Conservation (phyloP, 2,888 invertebrate genomes). For the Capitulum mitella region DNA sequence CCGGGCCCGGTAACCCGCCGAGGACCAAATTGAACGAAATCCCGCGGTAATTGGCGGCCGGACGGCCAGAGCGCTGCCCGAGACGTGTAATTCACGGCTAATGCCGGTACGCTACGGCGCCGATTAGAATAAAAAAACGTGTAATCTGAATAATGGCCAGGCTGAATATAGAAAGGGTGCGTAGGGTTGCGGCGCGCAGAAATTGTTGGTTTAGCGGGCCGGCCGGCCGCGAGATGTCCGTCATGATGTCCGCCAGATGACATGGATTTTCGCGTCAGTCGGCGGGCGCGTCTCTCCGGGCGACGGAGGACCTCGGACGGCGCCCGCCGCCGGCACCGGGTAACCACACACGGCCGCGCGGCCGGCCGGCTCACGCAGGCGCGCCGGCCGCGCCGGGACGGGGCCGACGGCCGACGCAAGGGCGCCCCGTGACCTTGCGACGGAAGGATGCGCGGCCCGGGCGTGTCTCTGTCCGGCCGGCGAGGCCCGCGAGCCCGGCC, state of each 20-base stretch:
- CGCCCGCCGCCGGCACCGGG: not conserved
- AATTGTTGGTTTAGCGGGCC: slow-evolving; percentile 19
- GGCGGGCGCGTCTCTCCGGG: not conserved
- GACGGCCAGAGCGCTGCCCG: not conserved
- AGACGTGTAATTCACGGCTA: slow-evolving; percentile 11
- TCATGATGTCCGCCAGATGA: not conserved
- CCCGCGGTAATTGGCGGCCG: not conserved
- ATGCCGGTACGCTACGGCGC: slow-evolving; percentile 1
- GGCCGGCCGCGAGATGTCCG: not conserved
- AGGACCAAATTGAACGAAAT: slow-evolving; percentile 10
- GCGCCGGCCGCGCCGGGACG: no score
- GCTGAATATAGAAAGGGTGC: slow-evolving; percentile 21
- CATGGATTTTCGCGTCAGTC: slow-evolving; percentile 1
- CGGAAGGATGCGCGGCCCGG: no score
- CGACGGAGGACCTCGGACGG: not conserved
- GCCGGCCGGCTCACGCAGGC: no score
- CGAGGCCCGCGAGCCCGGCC: no score
- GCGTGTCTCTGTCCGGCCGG: no score
- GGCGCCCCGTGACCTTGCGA: no score
- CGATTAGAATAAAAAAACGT: slow-evolving; percentile 22
- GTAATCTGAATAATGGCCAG: not conserved
- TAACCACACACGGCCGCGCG: not conserved
- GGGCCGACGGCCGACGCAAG: no score
- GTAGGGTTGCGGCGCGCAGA: not conserved
- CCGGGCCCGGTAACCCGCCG: slow-evolving; percentile 10